These are phyloP conservation scores for Spilogale gracilis DNA, from an alignment of 2,113 vertebrate genomes.

Conservation along the genomic window DNA sequence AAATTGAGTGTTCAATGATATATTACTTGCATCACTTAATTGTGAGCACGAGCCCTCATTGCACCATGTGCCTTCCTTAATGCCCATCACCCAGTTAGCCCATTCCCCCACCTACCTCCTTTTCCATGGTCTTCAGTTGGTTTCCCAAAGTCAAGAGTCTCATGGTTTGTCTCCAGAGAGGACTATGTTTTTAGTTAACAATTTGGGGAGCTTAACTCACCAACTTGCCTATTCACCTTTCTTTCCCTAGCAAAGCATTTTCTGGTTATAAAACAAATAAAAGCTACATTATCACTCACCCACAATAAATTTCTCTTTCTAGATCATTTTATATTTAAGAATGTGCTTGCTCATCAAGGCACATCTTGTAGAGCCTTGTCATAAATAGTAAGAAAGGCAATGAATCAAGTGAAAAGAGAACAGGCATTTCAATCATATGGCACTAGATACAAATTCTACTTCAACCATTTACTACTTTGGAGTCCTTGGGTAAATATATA, in stretches of 20 bases:
- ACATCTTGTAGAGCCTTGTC: constrained; percentile 22
- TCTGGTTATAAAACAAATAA: constrained; percentile 47
- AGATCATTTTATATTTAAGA: constrained; percentile 16
- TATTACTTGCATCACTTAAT: too few relatives aligned
- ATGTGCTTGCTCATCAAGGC: constrained; percentile 29
- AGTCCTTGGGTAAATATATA: neutral
- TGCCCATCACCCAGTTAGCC: too few relatives aligned
- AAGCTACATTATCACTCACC: constrained; percentile 33
- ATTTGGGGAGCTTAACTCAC: neutral
- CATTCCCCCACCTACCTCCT: too few relatives aligned
- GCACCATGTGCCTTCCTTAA: too few relatives aligned
- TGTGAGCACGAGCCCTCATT: too few relatives aligned
- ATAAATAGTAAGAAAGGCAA: neutral
- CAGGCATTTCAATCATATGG: neutral
- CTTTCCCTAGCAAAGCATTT: neutral
- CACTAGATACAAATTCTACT: neutral
- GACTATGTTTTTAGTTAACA: neutral
- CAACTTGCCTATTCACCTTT: neutral
- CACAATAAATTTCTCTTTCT: constrained; percentile 19
- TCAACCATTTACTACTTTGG: neutral
- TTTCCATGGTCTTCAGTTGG: too few relatives aligned
- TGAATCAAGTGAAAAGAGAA: constrained; percentile 32
- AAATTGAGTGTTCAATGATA: too few relatives aligned
- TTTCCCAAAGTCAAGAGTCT: too few relatives aligned
- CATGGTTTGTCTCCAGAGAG: too few relatives aligned